A percentile compares a stretch with the other conserved stretches of the same genome.
Evolutionary conservation across 2,888 invertebrate genomes (phyloP).

Genomic region (Willowsia nigromaculata): DNA sequence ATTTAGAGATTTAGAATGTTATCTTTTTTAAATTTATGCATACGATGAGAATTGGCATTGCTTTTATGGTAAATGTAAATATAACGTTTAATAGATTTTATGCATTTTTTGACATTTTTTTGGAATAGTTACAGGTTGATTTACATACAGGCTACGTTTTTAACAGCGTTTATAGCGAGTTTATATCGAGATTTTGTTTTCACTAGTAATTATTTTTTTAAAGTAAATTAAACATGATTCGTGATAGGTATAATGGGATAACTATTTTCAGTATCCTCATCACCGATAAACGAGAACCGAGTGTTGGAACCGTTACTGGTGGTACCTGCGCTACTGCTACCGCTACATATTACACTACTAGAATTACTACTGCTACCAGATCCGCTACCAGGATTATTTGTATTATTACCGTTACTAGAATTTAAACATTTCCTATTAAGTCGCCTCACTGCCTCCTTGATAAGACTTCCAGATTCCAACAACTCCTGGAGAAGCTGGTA

Average conservation of each 20-base stretch:
- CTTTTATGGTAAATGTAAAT: not conserved
- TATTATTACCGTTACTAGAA: conserved; percentile 60
- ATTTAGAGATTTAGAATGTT: not conserved
- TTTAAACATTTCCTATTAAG: conserved; percentile 75
- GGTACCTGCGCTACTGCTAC: conserved; percentile 38
- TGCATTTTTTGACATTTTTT: conserved; percentile 6
- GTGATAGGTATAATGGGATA: conserved; percentile 69
- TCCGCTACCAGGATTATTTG: conserved; percentile 36
- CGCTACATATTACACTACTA: conserved; percentile 45
- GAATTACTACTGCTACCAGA: conserved; percentile 47
- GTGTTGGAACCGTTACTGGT: conserved; percentile 57
- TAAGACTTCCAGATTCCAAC: conserved; percentile 74
- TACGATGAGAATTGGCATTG: not conserved
- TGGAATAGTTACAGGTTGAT: conserved; percentile 19
- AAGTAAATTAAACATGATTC: conserved; percentile 47
- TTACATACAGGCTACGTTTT: not conserved
- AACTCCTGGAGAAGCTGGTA: conserved; percentile 74
- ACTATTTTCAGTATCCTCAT: conserved; percentile 74
- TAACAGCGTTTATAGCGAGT: conserved; percentile 1
- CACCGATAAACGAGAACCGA: conserved; percentile 54
- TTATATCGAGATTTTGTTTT: not conserved
- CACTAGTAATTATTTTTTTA: not conserved
- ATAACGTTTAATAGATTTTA: not conserved
- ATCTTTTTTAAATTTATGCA: not conserved
- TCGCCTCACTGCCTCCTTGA: conserved; percentile 74